Conservation (phyloP, 2,113 vertebrate species). For the Malurus melanocephalus region DNA sequence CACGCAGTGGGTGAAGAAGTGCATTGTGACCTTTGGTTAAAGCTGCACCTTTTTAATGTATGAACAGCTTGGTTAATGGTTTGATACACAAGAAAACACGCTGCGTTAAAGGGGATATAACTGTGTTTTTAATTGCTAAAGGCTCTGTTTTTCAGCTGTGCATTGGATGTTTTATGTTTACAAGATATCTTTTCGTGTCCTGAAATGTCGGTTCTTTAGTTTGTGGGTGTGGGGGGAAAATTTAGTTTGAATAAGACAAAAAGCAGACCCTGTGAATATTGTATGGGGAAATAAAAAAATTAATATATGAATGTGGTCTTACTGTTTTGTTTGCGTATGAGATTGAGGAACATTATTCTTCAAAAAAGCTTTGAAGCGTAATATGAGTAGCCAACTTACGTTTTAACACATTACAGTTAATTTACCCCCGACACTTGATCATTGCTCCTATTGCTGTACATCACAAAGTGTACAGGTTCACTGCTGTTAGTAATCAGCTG, state of each 20-base stretch:
- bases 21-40: slow-evolving; percentile 49
- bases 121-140: slow-evolving; percentile 37
- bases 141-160: slow-evolving; percentile 47
- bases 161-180: slow-evolving; percentile 56
- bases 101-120: slow-evolving; percentile 49
- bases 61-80: neutral
- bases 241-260: slow-evolving; percentile 53
- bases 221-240: neutral
- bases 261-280: slow-evolving; percentile 63
- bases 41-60: slow-evolving; percentile 40
- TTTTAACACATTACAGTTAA: neutral
- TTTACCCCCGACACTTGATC: neutral
- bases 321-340: neutral
- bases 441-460: neutral
- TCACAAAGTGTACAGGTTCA: fast-evolving
- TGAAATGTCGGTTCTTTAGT: slow-evolving; percentile 41
- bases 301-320: slow-evolving; percentile 62
- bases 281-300: slow-evolving; percentile 70
- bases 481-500: neutral
- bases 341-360: neutral
- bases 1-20: slow-evolving; percentile 40
- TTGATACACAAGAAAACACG: slow-evolving; percentile 4
- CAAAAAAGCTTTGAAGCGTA: neutral
- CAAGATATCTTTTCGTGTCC: slow-evolving; percentile 35
- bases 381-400: neutral